These are phyloP conservation scores for Pinctada fucata DNA, from an alignment of 2,888 invertebrate species.

Conservation along the genomic window DNA sequence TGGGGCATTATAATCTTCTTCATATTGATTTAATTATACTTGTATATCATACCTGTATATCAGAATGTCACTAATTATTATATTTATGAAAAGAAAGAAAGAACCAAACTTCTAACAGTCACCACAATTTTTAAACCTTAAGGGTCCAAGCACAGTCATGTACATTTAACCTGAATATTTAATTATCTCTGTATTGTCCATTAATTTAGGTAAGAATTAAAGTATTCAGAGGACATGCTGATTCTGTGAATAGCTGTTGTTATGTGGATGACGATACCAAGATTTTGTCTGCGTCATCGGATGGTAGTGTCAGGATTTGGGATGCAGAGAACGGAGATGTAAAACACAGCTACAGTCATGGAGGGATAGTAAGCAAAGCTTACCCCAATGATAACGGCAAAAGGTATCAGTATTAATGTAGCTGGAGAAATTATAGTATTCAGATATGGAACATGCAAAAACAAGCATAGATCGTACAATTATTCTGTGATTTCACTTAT, in stretches of 20 bases:
- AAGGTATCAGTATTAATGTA: slow-evolving; percentile 43
- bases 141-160: too few species aligned
- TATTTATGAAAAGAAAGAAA: too few species aligned
- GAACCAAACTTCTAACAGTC: too few species aligned
- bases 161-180: not conserved
- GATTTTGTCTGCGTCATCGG: slow-evolving; percentile 70
- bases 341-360: slow-evolving; percentile 63
- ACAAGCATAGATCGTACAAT: too few species aligned
- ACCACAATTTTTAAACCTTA: too few species aligned
- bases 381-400: slow-evolving; percentile 56
- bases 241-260: slow-evolving; percentile 70
- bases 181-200: not conserved
- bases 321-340: slow-evolving; percentile 62
- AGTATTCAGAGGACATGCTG: slow-evolving; percentile 72
- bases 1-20: too few species aligned
- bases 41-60: too few species aligned
- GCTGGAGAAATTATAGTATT: not conserved
- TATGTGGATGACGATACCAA: slow-evolving; percentile 63
- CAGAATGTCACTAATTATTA: too few species aligned
- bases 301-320: slow-evolving; percentile 71
- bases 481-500: not conserved
- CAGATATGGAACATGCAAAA: too few species aligned
- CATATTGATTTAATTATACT: too few species aligned
- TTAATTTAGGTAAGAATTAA: slow-evolving; percentile 68
- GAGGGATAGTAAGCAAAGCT: slow-evolving; percentile 58